These are phyloP conservation scores for Lycaena phlaeas DNA, from an alignment of 2,888 invertebrate species.

Conservation along the genomic window DNA sequence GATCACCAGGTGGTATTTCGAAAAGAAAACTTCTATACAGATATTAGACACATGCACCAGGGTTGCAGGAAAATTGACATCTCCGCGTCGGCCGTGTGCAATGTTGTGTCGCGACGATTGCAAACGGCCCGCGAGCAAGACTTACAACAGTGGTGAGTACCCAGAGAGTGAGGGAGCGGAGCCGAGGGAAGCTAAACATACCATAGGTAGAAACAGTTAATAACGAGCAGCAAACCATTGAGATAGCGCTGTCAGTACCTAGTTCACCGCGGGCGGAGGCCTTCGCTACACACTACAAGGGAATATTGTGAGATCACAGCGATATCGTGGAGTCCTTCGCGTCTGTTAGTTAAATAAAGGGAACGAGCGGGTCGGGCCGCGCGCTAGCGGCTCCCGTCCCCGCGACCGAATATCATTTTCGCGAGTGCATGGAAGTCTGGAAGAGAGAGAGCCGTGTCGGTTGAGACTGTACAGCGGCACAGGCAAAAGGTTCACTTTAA, in stretches of 20 bases:
- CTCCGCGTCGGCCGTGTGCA: slow-evolving; percentile 26
- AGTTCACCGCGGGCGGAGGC: slow-evolving; percentile 31
- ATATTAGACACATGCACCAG: slow-evolving; percentile 57
- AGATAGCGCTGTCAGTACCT: slow-evolving; percentile 63
- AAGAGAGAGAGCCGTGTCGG: slow-evolving; percentile 68
- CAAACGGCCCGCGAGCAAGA: slow-evolving; percentile 25
- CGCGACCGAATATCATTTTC: slow-evolving; percentile 78
- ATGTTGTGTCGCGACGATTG: slow-evolving; percentile 26
- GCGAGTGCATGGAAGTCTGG: slow-evolving; percentile 85
- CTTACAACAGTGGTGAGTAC: slow-evolving; percentile 38
- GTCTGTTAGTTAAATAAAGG: slow-evolving; percentile 52
- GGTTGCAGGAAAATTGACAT: slow-evolving; percentile 12
- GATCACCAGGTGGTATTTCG: slow-evolving; percentile 62
- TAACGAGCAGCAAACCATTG: slow-evolving; percentile 71
- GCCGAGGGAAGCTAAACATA: slow-evolving; percentile 40
- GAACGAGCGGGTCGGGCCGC: slow-evolving; percentile 36
- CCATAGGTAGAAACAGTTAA: slow-evolving; percentile 47
- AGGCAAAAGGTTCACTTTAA: neutral
- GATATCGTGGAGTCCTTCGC: slow-evolving; percentile 53
- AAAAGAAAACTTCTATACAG: slow-evolving; percentile 43
- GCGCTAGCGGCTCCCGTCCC: slow-evolving; percentile 73
- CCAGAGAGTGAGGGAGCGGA: slow-evolving; percentile 32
- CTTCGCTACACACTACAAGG: slow-evolving; percentile 48
- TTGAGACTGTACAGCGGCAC: slow-evolving; percentile 19
- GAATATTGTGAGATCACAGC: slow-evolving; percentile 61